Conservation (phyloP, 2,113 vertebrate species). For the Chaetodon trifascialis region DNA sequence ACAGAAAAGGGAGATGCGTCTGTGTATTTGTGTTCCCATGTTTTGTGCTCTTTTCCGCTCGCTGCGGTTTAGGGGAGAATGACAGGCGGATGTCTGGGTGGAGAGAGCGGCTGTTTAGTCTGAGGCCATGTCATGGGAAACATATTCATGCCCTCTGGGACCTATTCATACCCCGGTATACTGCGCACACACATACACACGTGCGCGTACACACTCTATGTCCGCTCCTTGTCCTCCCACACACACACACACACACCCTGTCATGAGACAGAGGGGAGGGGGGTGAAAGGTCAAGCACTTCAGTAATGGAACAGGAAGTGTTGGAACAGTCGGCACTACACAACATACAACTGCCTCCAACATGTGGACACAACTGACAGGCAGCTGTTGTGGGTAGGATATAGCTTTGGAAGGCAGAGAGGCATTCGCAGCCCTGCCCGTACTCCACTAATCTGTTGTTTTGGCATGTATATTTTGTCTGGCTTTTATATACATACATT, state of each 20-base stretch:
- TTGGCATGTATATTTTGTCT: constrained; percentile 46
- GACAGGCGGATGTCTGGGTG: constrained; percentile 82
- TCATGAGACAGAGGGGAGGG: constrained; percentile 67
- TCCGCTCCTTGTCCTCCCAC: constrained; percentile 73
- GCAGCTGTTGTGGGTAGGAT: constrained; percentile 78
- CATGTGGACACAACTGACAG: constrained; percentile 81
- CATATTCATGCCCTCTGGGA: constrained; percentile 77
- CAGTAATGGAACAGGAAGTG: constrained; percentile 84
- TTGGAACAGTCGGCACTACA: constrained; percentile 76
- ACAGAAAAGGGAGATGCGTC: constrained; percentile 67
- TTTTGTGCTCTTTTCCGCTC: constrained; percentile 67
- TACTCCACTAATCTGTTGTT: constrained; percentile 52
- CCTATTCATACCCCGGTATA: constrained; percentile 72
- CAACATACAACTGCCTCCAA: constrained; percentile 78
- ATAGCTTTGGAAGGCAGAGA: constrained; percentile 59
- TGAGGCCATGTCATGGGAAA: constrained; percentile 84
- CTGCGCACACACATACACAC: constrained; percentile 55
- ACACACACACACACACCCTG: constrained; percentile 78
- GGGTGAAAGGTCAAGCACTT: constrained; percentile 82
- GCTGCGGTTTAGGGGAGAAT: constrained; percentile 73
- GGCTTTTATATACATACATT: constrained; percentile 37
- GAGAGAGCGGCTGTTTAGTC: constrained; percentile 82
- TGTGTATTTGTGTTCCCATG: constrained; percentile 58
- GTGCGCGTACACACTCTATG: constrained; percentile 59
- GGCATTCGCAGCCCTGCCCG: constrained; percentile 50